Evolutionary conservation across 2,113 vertebrate genomes (phyloP).

Genomic region (Neofelis nebulosa): DNA sequence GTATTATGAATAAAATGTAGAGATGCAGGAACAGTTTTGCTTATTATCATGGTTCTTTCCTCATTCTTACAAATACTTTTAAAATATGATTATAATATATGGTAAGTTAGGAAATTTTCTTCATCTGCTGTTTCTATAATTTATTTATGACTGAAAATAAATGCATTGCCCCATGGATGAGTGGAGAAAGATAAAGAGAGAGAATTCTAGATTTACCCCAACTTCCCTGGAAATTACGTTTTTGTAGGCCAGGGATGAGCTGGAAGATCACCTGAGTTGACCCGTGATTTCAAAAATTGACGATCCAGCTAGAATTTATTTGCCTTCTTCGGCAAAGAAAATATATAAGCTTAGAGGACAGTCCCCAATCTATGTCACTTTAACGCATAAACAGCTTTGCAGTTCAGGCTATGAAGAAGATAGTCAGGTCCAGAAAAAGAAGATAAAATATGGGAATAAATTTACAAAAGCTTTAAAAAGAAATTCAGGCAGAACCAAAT

Average conservation of each 20-base stretch:
- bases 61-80: background rate
- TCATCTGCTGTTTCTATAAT: background rate
- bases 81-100: background rate
- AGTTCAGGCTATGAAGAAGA: background rate
- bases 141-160: slow-evolving; percentile 45
- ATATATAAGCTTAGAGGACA: background rate
- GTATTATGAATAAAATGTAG: background rate
- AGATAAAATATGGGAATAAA: background rate
- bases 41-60: background rate
- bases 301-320: background rate
- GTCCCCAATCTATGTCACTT: background rate
- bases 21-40: background rate
- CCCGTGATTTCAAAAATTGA: background rate
- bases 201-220: background rate
- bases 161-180: background rate
- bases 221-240: background rate
- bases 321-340: background rate
- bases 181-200: background rate
- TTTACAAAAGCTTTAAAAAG: background rate
- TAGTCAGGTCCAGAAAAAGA: background rate
- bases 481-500: background rate
- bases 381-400: background rate
- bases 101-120: background rate
- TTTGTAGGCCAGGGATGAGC: background rate
- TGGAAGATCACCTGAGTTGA: background rate